Conservation (phyloP, 2,888 invertebrate genomes). For the Cheilosia pagana region DNA sequence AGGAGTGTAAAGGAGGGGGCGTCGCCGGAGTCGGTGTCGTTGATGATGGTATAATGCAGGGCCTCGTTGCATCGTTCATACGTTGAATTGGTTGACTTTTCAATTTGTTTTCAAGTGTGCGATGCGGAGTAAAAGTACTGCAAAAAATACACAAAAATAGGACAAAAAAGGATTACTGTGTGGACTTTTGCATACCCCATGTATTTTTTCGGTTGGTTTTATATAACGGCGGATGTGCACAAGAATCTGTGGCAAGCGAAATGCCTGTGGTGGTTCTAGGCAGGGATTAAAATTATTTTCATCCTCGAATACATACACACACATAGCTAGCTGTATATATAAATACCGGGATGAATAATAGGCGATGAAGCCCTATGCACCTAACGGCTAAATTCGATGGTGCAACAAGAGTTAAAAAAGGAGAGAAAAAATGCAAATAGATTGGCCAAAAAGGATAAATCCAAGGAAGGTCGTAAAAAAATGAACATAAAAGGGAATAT, state of each 20-base stretch:
- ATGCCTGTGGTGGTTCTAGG: slow-evolving; percentile 54
- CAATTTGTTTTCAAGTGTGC: slow-evolving; percentile 73
- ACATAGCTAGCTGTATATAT: neutral
- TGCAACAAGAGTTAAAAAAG: slow-evolving; percentile 14
- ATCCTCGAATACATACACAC: neutral
- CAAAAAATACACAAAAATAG: slow-evolving; percentile 53
- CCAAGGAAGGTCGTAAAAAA: slow-evolving; percentile 62
- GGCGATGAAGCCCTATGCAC: slow-evolving; percentile 63
- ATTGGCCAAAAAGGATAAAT: slow-evolving; percentile 58
- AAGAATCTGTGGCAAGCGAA: slow-evolving; percentile 28
- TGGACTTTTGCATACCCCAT: slow-evolving; percentile 24
- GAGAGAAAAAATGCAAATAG: slow-evolving; percentile 22
- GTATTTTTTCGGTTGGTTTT: slow-evolving; percentile 7
- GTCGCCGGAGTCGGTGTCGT: slow-evolving; percentile 15
- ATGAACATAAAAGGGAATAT: slow-evolving; percentile 58
- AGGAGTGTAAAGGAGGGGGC: slow-evolving; percentile 19
- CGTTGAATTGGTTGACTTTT: slow-evolving; percentile 74
- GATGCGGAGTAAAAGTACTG: slow-evolving; percentile 26
- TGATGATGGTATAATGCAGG: slow-evolving; percentile 58
- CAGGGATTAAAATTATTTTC: slow-evolving; percentile 53
- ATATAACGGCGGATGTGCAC: slow-evolving; percentile 8
- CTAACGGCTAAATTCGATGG: slow-evolving; percentile 47
- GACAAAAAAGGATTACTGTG: slow-evolving; percentile 57
- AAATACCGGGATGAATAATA: slow-evolving; percentile 63
- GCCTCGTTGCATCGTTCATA: slow-evolving; percentile 58